These are phyloP conservation scores for Pseudanteris insignis DNA, from an alignment of 2,888 invertebrate species.

Conservation along the genomic window DNA sequence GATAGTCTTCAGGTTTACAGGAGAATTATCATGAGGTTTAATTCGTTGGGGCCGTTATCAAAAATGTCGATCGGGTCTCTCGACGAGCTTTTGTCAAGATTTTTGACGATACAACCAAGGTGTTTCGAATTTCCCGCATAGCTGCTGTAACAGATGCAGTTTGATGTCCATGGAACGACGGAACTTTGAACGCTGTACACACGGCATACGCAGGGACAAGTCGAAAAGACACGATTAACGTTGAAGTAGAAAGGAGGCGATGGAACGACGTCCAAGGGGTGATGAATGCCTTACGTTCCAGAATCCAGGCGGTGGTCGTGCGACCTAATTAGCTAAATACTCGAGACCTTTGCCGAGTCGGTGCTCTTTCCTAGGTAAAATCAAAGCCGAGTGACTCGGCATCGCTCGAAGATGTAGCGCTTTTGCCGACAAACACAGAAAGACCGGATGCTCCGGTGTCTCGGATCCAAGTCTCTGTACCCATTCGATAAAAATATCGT, in stretches of 20 bases:
- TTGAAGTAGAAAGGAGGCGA: slow-evolving; percentile 32
- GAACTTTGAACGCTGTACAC: slow-evolving; percentile 28
- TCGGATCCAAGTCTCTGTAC: too few relatives aligned
- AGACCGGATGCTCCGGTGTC: too few relatives aligned
- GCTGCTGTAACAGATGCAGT: slow-evolving; percentile 9
- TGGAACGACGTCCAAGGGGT: slow-evolving; percentile 50
- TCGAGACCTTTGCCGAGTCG: slow-evolving; percentile 29
- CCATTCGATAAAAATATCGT: too few relatives aligned
- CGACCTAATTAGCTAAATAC: slow-evolving; percentile 64
- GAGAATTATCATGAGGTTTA: too few relatives aligned
- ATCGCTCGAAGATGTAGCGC: too few relatives aligned
- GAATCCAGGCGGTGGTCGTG: slow-evolving; percentile 54
- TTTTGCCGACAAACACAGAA: too few relatives aligned
- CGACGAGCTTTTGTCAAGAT: too few relatives aligned
- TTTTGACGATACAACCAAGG: too few relatives aligned
- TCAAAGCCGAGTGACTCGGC: slow-evolving; percentile 28
- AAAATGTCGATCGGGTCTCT: too few relatives aligned
- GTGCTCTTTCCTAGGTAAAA: slow-evolving; percentile 39
- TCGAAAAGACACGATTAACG: slow-evolving; percentile 41
- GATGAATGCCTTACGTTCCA: slow-evolving; percentile 61
- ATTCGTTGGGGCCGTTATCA: too few relatives aligned
- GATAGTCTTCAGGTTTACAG: too few relatives aligned
- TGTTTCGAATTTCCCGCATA: slow-evolving; percentile 12
- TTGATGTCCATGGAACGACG: slow-evolving; percentile 22
- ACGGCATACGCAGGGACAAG: slow-evolving; percentile 19